A percentile compares a stretch with the other conserved stretches of the same genome.
phyloP scores from a whole-genome alignment of 92 coral and sea anemone genomes.

The Nematostella vectensis region DNA sequence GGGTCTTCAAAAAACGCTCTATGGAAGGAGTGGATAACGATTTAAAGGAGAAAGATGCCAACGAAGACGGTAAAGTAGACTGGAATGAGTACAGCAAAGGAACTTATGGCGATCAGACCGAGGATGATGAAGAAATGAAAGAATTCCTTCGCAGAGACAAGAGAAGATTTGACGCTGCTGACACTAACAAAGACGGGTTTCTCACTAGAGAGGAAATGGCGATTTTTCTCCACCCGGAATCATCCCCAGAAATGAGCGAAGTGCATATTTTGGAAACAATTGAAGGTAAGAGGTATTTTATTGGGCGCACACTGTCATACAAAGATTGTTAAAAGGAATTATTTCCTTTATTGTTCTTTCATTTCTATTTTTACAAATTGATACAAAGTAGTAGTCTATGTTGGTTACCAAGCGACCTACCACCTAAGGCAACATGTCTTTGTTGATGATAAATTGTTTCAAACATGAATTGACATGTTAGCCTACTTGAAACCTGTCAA shows the following conservation, averaged over 20 bases:
- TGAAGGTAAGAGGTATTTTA: conserved; percentile 58
- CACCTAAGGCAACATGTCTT: no score
- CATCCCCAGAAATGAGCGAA: conserved; percentile 87
- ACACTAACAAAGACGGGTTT: conserved; percentile 71
- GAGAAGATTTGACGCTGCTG: conserved; percentile 82
- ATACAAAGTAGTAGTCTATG: no score
- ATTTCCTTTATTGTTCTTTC: neutral
- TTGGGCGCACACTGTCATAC: neutral
- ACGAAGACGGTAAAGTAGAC: conserved; percentile 56
- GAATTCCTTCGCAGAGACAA: conserved; percentile 60
- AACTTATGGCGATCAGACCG: conserved; percentile 65
- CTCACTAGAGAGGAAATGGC: conserved; percentile 53
- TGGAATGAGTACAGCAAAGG: conserved; percentile 81
- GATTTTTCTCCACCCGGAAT: conserved; percentile 82
- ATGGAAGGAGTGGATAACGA: conserved; percentile 72
- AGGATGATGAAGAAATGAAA: conserved; percentile 67
- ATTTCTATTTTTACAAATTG: neutral
- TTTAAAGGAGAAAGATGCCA: conserved; percentile 61
- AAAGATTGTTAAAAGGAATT: neutral
- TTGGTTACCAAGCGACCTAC: no score
- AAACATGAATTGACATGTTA: no score
- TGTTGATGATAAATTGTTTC: no score
- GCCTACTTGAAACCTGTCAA: no score
- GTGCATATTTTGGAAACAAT: conserved; percentile 78
- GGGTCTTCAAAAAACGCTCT: conserved; percentile 62